These are phyloP conservation scores for Ametastegia equiseti DNA, from an alignment of 2,888 invertebrate genomes.

Conservation along the genomic window DNA sequence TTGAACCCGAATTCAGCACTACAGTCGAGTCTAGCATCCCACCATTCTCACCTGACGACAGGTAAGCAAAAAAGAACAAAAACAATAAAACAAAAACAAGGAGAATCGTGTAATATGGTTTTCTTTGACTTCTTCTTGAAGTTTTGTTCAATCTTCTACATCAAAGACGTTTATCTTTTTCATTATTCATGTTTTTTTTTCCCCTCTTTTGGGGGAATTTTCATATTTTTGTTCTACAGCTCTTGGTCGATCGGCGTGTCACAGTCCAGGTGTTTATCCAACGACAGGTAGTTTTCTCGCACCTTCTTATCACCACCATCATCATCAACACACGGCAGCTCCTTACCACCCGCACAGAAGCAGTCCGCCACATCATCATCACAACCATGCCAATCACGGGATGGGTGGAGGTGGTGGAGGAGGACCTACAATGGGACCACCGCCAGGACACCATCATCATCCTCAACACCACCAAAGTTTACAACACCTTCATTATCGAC, in stretches of 20 bases:
- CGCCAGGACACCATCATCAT: slow-evolving; percentile 67
- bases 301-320: slow-evolving; percentile 70
- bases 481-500: slow-evolving; percentile 73
- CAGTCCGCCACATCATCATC: slow-evolving; percentile 69
- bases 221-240: too few species aligned
- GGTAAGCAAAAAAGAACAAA: slow-evolving; percentile 59
- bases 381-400: slow-evolving; percentile 67
- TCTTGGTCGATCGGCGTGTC: slow-evolving; percentile 71
- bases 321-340: slow-evolving; percentile 72
- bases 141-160: too few species aligned
- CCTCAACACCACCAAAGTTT: slow-evolving; percentile 70
- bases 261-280: slow-evolving; percentile 73
- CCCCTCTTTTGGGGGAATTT: too few species aligned
- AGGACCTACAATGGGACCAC: slow-evolving; percentile 73
- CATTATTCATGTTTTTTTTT: not conserved
- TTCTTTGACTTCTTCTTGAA: too few species aligned
- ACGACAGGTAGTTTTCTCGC: slow-evolving; percentile 72
- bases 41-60: slow-evolving; percentile 73
- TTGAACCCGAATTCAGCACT: slow-evolving; percentile 84
- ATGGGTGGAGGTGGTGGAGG: too few species aligned
- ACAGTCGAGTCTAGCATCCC: slow-evolving; percentile 71
- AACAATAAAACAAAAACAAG: not conserved
- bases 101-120: not conserved
- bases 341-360: slow-evolving; percentile 73
- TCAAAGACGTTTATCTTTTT: not conserved